Base-by-base conservation (phyloP, 2,113 vertebrate species). In the Rhinichthys klamathensis region DNA sequence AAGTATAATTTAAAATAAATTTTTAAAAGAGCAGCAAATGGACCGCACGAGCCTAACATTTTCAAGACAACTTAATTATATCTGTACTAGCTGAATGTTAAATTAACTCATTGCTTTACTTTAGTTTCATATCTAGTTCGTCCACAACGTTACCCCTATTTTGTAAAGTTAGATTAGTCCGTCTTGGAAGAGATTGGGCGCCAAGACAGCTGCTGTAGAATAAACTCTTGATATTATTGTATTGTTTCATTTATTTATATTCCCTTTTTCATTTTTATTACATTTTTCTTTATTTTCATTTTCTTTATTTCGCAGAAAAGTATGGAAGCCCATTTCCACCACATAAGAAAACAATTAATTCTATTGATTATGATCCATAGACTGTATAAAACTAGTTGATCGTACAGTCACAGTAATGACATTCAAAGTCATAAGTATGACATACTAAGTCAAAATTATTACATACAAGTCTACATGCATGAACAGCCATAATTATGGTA, bases 181-280 rank as follows among this genome's bases (percentile, higher is more conserved):
- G 5, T 2, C 11, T 49, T 21, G 74, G 80, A 35, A 32, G 89
- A 81, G 75, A 30, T 83, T 92, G 77, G 92, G 94, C 94, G 94
- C 93, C 94, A 95, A 94, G 65, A 15, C 21, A 16, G 44, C 23
- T 80, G 49, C 15, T 51, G 15, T 51, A 51, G 15, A 51, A 51
- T 51, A 51, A 16, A 51, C 49, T 51, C 4, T 51, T 16, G 49
- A 51, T 51, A 16, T 41, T 41, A 41, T 10, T 41, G 41, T 41
- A 41, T 41, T 63, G 2, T 67, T 32, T 38, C 3, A 11, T 38
- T 25, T 41, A 23, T 46, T 74, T 73, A 3, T 44, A 44, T 7
- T 1, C 2, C 16, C 1, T 21, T 21, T 70, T 70, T 11, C 0
- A 41, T 60, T 60, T n/a, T 23, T n/a, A 9, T 3, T n/a, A 7